Percentiles rank a stretch among this genome's conserved stretches.
These are phyloP conservation scores for Ennomos fuscantarius DNA, from an alignment of 2,888 invertebrate genomes.

Conservation along the genomic window DNA sequence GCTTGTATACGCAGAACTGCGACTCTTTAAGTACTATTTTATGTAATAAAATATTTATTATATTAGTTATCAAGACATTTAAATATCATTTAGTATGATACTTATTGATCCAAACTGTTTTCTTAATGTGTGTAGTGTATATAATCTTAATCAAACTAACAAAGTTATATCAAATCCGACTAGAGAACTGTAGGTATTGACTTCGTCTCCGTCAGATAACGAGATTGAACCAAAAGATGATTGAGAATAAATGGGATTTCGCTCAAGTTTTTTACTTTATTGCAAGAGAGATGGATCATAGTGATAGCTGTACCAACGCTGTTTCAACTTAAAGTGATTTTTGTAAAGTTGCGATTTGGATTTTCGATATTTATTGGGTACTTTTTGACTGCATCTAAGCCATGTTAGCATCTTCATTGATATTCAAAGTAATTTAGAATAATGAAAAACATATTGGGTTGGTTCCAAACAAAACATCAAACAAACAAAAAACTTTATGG, in stretches of 20 bases:
- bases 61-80: no score
- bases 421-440: no score
- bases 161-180: conserved; percentile 11
- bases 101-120: no score
- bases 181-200: conserved; percentile 9
- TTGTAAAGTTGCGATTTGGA: conserved; percentile 44
- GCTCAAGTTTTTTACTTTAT: conserved; percentile 32
- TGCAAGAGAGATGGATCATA: conserved; percentile 27
- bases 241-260: conserved; percentile 30
- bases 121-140: not conserved
- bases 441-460: no score
- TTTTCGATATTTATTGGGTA: conserved; percentile 46
- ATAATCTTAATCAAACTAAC: conserved; percentile 18
- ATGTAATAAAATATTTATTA: no score
- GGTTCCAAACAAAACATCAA: no score
- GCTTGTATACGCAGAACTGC: no score
- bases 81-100: no score
- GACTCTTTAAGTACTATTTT: no score
- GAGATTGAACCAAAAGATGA: conserved; percentile 20
- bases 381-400: conserved; percentile 35
- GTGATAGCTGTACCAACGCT: conserved; percentile 34
- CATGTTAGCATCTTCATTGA: no score
- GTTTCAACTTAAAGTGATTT: conserved; percentile 29
- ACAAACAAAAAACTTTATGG: no score
- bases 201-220: conserved; percentile 19